A percentile compares a stretch with the other conserved stretches of the same genome.
These are phyloP conservation scores for Cebidichthys violaceus DNA, from an alignment of 2,113 vertebrate species.

Conservation along the genomic window DNA sequence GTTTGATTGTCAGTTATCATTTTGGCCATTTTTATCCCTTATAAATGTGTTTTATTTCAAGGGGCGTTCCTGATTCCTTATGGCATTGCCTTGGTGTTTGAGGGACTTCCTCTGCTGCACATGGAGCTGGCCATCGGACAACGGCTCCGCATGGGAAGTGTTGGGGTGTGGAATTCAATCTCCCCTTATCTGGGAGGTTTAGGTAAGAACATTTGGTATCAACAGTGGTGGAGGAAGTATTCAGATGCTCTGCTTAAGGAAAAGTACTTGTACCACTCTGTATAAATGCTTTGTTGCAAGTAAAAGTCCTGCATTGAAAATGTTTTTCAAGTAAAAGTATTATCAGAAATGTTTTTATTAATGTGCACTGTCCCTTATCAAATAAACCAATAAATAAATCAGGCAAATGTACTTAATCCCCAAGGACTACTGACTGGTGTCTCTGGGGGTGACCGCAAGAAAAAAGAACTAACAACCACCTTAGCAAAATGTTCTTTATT, in stretches of 20 bases:
- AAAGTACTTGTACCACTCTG: neutral
- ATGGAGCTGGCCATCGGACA: constrained; percentile 87
- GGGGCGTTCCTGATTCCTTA: constrained; percentile 90
- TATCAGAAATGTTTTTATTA: too few species aligned
- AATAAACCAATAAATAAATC: too few species aligned
- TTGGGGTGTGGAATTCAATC: constrained; percentile 85
- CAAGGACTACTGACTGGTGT: neutral
- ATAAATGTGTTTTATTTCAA: constrained; percentile 50
- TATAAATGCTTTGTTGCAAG: neutral
- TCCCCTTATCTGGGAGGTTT: constrained; percentile 86
- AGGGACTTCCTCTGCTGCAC: constrained; percentile 88
- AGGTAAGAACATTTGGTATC: constrained; percentile 66
- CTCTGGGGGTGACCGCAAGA: neutral
- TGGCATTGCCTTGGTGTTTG: constrained; percentile 81
- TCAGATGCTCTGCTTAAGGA: neutral
- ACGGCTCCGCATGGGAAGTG: constrained; percentile 83
- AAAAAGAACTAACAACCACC: neutral
- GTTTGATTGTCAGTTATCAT: neutral
- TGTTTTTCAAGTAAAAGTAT: neutral
- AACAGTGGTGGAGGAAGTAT: neutral
- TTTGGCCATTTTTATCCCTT: neutral
- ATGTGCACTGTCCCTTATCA: too few species aligned
- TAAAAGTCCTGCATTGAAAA: neutral
- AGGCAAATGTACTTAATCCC: neutral
- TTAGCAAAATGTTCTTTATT: neutral